Evolutionary conservation across 2,797 vertebrate genomes (phyloP).

Genomic region (Phalloptychus januarius): DNA sequence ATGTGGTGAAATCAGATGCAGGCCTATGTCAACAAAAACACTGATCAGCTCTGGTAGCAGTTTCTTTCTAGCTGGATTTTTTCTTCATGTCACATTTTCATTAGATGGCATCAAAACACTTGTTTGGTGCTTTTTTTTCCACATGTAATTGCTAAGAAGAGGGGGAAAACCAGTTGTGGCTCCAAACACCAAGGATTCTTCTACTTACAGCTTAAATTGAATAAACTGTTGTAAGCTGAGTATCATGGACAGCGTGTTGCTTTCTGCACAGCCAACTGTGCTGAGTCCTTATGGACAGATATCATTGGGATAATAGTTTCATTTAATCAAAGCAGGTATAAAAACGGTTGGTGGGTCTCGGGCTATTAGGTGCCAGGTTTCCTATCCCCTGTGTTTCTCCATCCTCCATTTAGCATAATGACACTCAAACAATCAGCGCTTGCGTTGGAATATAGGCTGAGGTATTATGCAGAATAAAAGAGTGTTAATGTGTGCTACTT

Average conservation of each 20-base stretch:
- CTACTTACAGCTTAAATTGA: conserved; percentile 23
- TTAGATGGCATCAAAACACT: conserved; percentile 31
- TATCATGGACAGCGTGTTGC: conserved; percentile 15
- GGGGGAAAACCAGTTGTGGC: conserved; percentile 29
- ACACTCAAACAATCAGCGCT: conserved; percentile 66
- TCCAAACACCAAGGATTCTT: conserved; percentile 27
- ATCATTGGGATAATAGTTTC: conserved; percentile 59
- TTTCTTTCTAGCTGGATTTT: conserved; percentile 32
- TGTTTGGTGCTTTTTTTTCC: conserved; percentile 29
- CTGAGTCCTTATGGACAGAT: conserved; percentile 49
- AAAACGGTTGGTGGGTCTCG: conserved; percentile 50
- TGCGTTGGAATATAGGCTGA: conserved; percentile 59
- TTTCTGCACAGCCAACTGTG: conserved; percentile 33
- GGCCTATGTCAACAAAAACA: conserved; percentile 39
- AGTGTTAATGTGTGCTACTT: conserved; percentile 66
- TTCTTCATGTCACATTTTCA: conserved; percentile 22
- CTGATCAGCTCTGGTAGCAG: conserved; percentile 16
- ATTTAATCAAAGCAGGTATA: conserved; percentile 61
- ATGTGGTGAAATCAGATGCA: conserved; percentile 9
- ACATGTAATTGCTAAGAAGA: conserved; percentile 27
- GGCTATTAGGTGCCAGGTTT: conserved; percentile 65
- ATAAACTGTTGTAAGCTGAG: conserved; percentile 36
- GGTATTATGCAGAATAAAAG: conserved; percentile 69
- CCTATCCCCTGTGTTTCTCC: conserved; percentile 58
- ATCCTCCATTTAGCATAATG: conserved; percentile 75